phyloP scores from a whole-genome alignment of 2,797 vertebrate genomes.

The Labroides dimidiatus region DNA sequence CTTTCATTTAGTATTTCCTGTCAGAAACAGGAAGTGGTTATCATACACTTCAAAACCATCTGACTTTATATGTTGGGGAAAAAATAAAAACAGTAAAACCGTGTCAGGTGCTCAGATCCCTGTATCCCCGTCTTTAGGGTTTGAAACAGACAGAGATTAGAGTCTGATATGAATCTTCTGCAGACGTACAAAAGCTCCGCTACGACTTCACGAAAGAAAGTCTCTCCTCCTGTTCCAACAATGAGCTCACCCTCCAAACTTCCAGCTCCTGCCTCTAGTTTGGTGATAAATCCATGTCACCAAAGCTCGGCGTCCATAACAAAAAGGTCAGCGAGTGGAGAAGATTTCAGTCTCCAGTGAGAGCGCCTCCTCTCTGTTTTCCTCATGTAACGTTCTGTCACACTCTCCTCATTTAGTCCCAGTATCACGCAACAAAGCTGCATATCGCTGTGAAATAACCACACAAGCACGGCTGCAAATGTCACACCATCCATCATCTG shows the following conservation, averaged over 20 bases:
- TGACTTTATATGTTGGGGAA: too few relatives aligned
- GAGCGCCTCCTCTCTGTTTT: conserved; percentile 37
- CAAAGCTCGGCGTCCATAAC: conserved; percentile 34
- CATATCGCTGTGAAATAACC: conserved; percentile 49
- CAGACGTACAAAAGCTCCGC: conserved; percentile 14
- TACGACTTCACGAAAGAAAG: conserved; percentile 1
- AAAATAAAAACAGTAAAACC: too few relatives aligned
- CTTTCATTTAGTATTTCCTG: too few relatives aligned
- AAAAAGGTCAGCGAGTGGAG: conserved; percentile 56
- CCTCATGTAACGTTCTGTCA: conserved; percentile 51
- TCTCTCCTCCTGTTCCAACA: neutral
- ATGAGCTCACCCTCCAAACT: neutral
- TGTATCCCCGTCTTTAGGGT: conserved; percentile 10
- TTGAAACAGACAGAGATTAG: neutral
- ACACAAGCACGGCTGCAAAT: conserved; percentile 66
- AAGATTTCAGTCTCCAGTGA: conserved; percentile 30
- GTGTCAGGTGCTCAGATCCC: neutral
- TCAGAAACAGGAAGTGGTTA: too few relatives aligned
- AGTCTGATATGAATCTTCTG: conserved; percentile 9
- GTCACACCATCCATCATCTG: conserved; percentile 75
- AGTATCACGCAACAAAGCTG: conserved; percentile 30
- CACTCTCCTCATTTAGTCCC: conserved; percentile 44
- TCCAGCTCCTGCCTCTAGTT: neutral
- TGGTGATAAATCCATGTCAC: conserved; percentile 41
- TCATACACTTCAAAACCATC: too few relatives aligned